Evolutionary conservation across 2,113 vertebrate species (phyloP), one percentile per base, ranked within the genome.

Genomic region (Zapornia atra): DNA sequence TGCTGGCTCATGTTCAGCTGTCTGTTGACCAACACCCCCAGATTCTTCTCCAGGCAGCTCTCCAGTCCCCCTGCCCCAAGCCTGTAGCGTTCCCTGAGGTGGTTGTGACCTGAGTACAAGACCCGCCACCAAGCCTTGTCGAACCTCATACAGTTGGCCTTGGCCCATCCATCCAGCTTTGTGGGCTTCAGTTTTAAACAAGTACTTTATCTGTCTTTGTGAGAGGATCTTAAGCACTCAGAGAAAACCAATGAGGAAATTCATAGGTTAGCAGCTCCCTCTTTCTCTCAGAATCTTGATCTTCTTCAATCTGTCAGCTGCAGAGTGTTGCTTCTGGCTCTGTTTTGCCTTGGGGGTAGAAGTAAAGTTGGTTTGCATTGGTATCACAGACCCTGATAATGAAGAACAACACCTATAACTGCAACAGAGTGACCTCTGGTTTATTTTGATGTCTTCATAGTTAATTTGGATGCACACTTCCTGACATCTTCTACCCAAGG

Each of bases 211-310:
- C 18, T 56, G 28, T 64, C 57, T 61, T 70, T 76, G 25, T 66
- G 59, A 29, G 51, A 80, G 57, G 68, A 44, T 73, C 34, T 68
- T 86, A 61, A 76, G 44, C 44, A 40, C 33, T 18, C 16, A 51
- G 46, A 69, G 34, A 65, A 86, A 79, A 69, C 8, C 24, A 33
- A 36, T 44, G 33, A 77, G 29, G 19, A 54, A 15, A 21, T 61
- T 59, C 31, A 63, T 66, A 48, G 33, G 21, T 40, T 84, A 65
- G 24, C 28, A 50, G n/a, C 51, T 79, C 12, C 25, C 2, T 69
- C 26, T 79, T 92, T 91, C 44, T 86, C 34, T 80, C 26, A 38
- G 34, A 87, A 60, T 34, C 50, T 88, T 21, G 70, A 19, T 87
- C 75, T 75, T 50, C 31, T 64, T 88, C 34, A 53, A 24, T 65